Evolutionary conservation across 2,113 vertebrate species (phyloP), one percentile per base, ranked within the genome.

Genomic region (Oceanodroma tethys): DNA sequence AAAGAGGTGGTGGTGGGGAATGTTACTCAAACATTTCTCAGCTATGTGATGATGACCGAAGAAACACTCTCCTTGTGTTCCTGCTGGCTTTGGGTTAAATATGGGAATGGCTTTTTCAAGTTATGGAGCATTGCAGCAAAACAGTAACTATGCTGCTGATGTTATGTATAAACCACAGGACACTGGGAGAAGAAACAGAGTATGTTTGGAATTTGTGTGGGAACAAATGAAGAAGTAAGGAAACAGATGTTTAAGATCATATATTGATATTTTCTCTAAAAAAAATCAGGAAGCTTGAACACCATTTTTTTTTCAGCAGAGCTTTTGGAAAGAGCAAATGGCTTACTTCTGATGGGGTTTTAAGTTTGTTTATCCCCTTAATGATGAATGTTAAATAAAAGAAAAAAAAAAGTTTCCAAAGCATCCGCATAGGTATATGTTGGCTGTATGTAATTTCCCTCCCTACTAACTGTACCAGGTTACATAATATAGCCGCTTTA

Each of bases 141-240:
- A 94, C 93, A 88, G 86, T 88, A 94, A 96, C 92, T 96, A 89
- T 87, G 93, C 81, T 87, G 94, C 43, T 72, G 78, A 92, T 96
- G 92, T 94, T 95, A 90, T 83, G 91, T 81, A 88, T 93, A 96
- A 95, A 93, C 83, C 87, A 96, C 94, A 93, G 91, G 93, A 95
- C 90, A 89, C 66, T 97, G 81, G 86, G 89, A 96, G 88, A 97
- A 96, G 85, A 90, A 97, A 68, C 66, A 81, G 95, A 94, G 68
- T 90, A 96, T 94, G 96, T 90, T 82, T 96, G 97, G 95, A 97
- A 96, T 96, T 95, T 93, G 95, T 95, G 94, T 96, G 96, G 94
- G 95, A 97, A 97, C 78, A 96, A 81, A 94, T 56, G 91, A 96
- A 94, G 75, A 56, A 95, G 87, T 48, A 97, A 93, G 91, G 89